These are phyloP conservation scores for Puffinus mauretanicus DNA, from an alignment of 2,113 vertebrate species.

Conservation along the genomic window DNA sequence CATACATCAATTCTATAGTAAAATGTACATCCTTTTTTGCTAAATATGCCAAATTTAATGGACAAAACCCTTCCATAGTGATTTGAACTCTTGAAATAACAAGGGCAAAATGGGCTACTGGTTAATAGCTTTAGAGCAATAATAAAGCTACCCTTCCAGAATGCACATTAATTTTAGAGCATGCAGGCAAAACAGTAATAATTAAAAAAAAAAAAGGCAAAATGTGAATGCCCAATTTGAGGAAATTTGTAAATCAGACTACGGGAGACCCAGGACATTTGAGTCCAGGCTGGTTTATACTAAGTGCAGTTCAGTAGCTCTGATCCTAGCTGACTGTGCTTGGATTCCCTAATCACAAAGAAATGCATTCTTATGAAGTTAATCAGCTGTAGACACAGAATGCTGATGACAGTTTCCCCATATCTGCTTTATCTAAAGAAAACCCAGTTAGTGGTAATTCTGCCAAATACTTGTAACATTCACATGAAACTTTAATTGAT, in stretches of 20 bases:
- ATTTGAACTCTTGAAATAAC: conserved; percentile 62
- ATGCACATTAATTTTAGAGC: conserved; percentile 36
- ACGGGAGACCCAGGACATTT: conserved; percentile 43
- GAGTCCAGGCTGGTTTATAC: conserved; percentile 59
- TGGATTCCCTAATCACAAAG: conserved; percentile 78
- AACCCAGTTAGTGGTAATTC: conserved; percentile 82
- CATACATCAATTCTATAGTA: conserved; percentile 79
- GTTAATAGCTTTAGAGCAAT: conserved; percentile 52
- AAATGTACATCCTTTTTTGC: conserved; percentile 78
- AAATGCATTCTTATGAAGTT: conserved; percentile 78
- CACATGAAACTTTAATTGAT: conserved; percentile 92
- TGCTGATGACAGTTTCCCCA: conserved; percentile 73
- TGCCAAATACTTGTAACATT: conserved; percentile 86
- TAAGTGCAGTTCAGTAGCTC: conserved; percentile 70
- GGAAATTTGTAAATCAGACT: conserved; percentile 54
- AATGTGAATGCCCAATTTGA: conserved; percentile 45
- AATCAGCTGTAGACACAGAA: conserved; percentile 83
- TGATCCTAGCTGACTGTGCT: conserved; percentile 74
- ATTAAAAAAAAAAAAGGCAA: conserved; percentile 8
- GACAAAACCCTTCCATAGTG: conserved; percentile 61
- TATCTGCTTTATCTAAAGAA: conserved; percentile 83
- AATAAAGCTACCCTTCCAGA: conserved; percentile 54
- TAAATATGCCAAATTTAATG: conserved; percentile 70
- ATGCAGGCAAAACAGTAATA: conserved; percentile 29
- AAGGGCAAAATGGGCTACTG: conserved; percentile 39